These are phyloP conservation scores for Fissipunctia ypsillon DNA, from an alignment of 2,888 invertebrate species.

Conservation along the genomic window DNA sequence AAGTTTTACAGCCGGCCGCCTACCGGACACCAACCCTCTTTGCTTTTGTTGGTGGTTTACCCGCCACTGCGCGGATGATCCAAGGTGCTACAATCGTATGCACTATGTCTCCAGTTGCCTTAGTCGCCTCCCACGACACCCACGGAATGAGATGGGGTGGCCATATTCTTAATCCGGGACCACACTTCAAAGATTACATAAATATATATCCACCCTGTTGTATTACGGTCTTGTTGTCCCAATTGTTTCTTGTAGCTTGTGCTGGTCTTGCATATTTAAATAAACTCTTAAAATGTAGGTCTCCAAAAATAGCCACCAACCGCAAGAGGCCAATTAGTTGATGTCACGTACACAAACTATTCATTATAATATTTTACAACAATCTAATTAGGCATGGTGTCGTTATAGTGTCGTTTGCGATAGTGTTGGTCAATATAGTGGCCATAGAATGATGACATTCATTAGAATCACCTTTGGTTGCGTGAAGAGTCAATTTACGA, in stretches of 20 bases:
- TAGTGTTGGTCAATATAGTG: slow-evolving; percentile 23
- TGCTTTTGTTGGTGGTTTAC: not conserved
- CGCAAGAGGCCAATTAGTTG: slow-evolving; percentile 38
- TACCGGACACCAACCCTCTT: too few relatives aligned
- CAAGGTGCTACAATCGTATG: not conserved
- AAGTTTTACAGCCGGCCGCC: not conserved
- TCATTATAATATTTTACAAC: slow-evolving; percentile 48
- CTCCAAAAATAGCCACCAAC: slow-evolving; percentile 42
- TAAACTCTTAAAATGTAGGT: slow-evolving; percentile 44
- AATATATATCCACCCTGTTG: too few relatives aligned
- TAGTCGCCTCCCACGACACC: not conserved
- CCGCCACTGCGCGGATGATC: too few relatives aligned
- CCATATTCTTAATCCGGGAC: too few relatives aligned
- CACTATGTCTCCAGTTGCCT: too few relatives aligned
- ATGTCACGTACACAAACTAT: slow-evolving; percentile 49
- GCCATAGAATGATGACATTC: not conserved
- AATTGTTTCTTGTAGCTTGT: not conserved
- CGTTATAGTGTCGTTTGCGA: slow-evolving; percentile 34
- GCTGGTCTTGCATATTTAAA: not conserved
- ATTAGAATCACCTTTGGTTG: too few relatives aligned
- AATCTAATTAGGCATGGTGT: slow-evolving; percentile 35
- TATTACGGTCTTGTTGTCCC: not conserved
- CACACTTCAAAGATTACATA: too few relatives aligned
- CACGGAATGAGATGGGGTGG: too few relatives aligned
- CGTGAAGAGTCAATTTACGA: too few relatives aligned